Percentiles rank a stretch among this genome's conserved stretches.
Evolutionary conservation across 2,113 vertebrate species (phyloP).

Genomic region (Poecile atricapillus): DNA sequence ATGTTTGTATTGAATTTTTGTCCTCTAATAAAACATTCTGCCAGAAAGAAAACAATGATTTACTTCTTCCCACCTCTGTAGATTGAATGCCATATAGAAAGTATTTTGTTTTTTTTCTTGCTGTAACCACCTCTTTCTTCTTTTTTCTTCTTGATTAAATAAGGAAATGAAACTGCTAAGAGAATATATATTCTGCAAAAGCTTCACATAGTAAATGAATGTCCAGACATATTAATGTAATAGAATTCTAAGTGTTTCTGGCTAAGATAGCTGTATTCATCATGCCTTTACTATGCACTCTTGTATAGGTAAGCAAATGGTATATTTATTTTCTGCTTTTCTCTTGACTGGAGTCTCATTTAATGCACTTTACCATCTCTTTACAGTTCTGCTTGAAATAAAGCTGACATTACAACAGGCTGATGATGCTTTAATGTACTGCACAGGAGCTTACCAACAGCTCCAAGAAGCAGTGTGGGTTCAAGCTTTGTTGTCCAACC

Average conservation of each 20-base stretch:
- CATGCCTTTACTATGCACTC: background rate
- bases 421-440: background rate
- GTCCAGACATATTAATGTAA: background rate
- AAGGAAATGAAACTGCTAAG: background rate
- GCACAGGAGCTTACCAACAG: background rate
- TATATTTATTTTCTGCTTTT: conserved; percentile 15
- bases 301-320: background rate
- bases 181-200: background rate
- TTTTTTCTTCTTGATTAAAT: background rate
- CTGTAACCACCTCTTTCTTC: background rate
- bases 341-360: background rate
- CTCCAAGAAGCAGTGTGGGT: background rate
- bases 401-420: background rate
- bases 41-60: background rate
- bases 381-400: background rate
- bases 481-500: background rate
- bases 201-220: background rate
- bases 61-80: background rate
- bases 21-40: background rate
- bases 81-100: background rate
- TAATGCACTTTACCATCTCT: background rate
- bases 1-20: background rate
- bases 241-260: background rate
- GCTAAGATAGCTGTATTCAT: background rate
- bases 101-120: background rate